phyloP scores from a whole-genome alignment of 2,888 invertebrate species.

The Amblyteles armatorius region DNA sequence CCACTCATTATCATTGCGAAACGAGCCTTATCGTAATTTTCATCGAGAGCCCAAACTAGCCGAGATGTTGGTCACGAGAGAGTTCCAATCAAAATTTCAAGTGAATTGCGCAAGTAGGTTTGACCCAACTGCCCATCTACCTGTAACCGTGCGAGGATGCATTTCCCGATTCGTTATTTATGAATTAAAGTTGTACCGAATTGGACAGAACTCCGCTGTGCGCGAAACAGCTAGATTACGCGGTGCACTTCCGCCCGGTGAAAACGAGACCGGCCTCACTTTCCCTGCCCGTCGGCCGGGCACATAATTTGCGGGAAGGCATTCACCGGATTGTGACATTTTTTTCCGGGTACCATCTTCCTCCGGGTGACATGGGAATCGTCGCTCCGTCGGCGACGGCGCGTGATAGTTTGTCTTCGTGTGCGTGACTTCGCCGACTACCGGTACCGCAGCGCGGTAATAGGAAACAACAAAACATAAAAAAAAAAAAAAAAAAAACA shows the following conservation, averaged over 20 bases:
- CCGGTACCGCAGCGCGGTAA: not conserved
- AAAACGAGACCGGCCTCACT: conserved; percentile 47
- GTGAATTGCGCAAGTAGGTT: too few relatives aligned
- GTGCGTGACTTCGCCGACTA: not conserved
- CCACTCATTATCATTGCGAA: not conserved
- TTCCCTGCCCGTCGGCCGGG: conserved; percentile 48
- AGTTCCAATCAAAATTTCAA: too few relatives aligned
- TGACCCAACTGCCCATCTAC: not conserved
- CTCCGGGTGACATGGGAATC: conserved; percentile 39
- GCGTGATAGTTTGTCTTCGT: not conserved
- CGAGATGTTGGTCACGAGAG: too few relatives aligned
- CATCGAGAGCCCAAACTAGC: too few relatives aligned
- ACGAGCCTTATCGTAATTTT: not conserved
- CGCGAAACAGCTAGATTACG: conserved; percentile 5
- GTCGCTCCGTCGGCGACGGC: conserved; percentile 1
- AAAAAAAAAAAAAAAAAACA: too few relatives aligned
- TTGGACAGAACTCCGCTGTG: not conserved
- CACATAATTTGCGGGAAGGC: conserved; percentile 49
- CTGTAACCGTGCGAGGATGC: not conserved
- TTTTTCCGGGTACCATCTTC: conserved; percentile 57
- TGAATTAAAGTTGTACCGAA: not conserved
- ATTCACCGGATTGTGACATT: conserved; percentile 41
- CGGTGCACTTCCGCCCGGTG: conserved; percentile 25
- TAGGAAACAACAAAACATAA: not conserved
- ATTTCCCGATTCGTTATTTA: not conserved